Base-by-base conservation (phyloP, 2,888 invertebrate genomes). In the Tyria jacobaeae region DNA sequence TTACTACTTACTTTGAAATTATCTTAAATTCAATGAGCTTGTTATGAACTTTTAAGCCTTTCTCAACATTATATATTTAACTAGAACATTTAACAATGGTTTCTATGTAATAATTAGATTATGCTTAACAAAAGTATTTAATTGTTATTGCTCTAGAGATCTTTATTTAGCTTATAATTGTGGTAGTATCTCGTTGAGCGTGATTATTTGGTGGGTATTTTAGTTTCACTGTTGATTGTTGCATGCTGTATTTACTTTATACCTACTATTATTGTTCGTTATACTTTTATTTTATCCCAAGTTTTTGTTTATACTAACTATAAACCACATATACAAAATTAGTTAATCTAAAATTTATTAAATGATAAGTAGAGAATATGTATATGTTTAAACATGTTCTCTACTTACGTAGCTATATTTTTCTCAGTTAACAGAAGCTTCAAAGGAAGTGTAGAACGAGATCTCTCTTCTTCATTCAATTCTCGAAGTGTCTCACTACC, bases 51-150 rank as follows among this genome's bases (percentile, higher is more conserved):
- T 71, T 63, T 69, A 66, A 76, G 80, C 77, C 79, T 82, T 80
- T 83, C 79, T 62, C 79, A 79, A 75, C 79, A 74, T 79, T 75
- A 68, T 70, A 71, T 74, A 72, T 69, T 75, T 75, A 69, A 67
- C 76, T 70, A 73, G 70, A 71, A 64, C 37, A 21, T 70, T 73
- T 77, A 63, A 83, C 82, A 84, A 84, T 83, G 71, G 76, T 60
- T 70, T 75, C 76, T 72, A 79, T 44, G 67, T 64, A 64, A 66
- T 78, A 78, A 80, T 80, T 76, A 82, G 70, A 70, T 79, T 70
- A 68, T 62, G 67, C 61, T 70, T 75, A 71, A 76, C 75, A 71
- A 75, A 17, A 80, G 66, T 74, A 70, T 72, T 70, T 63, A 63
- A 73, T 75, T 70, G 70, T 66, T 62, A 64, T 54, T 57, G 61